phyloP scores from a whole-genome alignment of 2,797 vertebrate genomes.

The Melanotaenia pygmaea region DNA sequence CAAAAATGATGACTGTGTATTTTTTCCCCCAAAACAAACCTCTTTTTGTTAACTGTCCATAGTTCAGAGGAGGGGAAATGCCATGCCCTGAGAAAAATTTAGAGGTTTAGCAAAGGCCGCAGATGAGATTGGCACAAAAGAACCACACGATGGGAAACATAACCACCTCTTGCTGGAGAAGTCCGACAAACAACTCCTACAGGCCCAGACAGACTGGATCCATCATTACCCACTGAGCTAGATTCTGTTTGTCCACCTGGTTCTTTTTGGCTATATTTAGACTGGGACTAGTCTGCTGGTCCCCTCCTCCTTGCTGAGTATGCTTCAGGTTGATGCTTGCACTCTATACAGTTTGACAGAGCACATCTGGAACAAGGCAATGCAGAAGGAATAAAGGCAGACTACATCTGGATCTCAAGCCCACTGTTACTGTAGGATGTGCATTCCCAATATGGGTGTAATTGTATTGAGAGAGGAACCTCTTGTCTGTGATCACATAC shows the following conservation, averaged over 20 bases:
- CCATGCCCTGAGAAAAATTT: conserved; percentile 42
- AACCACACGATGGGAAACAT: conserved; percentile 67
- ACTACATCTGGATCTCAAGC: conserved; percentile 45
- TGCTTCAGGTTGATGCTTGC: conserved; percentile 34
- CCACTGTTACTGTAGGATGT: conserved; percentile 45
- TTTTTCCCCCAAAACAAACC: conserved; percentile 53
- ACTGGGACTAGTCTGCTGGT: conserved; percentile 30
- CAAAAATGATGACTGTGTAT: conserved; percentile 48
- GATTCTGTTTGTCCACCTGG: conserved; percentile 78
- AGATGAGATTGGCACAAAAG: conserved; percentile 46
- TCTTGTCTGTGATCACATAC: conserved; percentile 20
- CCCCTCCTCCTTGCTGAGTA: conserved; percentile 39
- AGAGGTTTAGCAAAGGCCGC: conserved; percentile 55
- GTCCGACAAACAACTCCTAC: conserved; percentile 66
- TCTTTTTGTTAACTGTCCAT: conserved; percentile 43
- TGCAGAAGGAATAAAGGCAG: conserved; percentile 41
- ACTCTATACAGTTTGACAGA: conserved; percentile 42
- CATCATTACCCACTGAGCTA: conserved; percentile 39
- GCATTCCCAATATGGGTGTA: conserved; percentile 18
- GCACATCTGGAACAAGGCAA: conserved; percentile 76
- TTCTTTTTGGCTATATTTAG: conserved; percentile 59
- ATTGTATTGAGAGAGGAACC: conserved; percentile 57
- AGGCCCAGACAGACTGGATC: conserved; percentile 64
- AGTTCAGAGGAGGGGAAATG: conserved; percentile 40
- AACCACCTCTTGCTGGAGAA: conserved; percentile 53